Evolutionary conservation across 2,797 vertebrate genomes (phyloP), one percentile per base, ranked within the genome.

Genomic region (Manis pentadactyla): DNA sequence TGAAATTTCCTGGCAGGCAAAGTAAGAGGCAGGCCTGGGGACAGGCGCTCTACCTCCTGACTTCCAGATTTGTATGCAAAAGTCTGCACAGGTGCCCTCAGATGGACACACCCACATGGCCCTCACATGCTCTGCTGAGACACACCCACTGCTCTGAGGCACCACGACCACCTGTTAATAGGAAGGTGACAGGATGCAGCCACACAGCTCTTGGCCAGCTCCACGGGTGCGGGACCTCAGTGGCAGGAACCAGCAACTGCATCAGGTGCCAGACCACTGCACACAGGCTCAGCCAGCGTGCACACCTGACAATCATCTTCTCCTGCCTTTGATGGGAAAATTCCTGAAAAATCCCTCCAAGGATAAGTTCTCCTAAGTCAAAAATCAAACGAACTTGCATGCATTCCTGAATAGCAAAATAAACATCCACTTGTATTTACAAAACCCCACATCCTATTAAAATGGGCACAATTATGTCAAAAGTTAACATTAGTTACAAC

Each of bases 141-240:
- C 2, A 4, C 23, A 55, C 3, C 46, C 42, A 27, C 9, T 37
- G 0, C 98, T 99, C 93, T 99, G 99, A 61, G 99, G 98, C n/a
- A 99, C 99, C 59, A 99, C 98, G 61, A 99, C 99, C 0, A 99
- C 99, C 99, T 99, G 97, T 49, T 34, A 81, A 88, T 66, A 95
- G 37, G 95, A 94, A 55, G 21, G 90, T 4, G 4, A 86, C 17
- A 42, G n/a, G 49, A 19, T 13, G 27, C 18, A 19, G 21, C 17
- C 25, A n/a, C 5, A n/a, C 4, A n/a, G 34, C 31, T 68, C 74
- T 11, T 27, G 0, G 74, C n/a, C 4, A 0, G 55, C 14, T 53
- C 57, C 18, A n/a, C 0, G 23, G 7, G 31, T 31, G 4, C 31
- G 1, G 4, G 31, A 51, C 3, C 18, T 11, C 42, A 1, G 42